Base-by-base conservation (phyloP, 2,113 vertebrate genomes). In the Amphiprion percula region DNA sequence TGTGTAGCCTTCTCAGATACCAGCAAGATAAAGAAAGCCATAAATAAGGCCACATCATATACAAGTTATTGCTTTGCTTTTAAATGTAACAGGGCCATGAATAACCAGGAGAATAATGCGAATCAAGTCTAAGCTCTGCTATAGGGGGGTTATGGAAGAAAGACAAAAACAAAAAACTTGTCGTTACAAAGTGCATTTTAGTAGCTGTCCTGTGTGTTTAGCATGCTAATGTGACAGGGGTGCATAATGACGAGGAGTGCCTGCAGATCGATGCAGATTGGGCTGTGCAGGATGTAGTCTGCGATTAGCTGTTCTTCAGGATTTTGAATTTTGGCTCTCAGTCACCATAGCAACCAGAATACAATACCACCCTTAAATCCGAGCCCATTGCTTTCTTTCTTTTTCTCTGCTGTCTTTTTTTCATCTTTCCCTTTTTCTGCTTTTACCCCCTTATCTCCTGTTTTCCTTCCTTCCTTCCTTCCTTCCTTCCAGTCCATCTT, bases 1-100 rank as follows among this genome's bases (percentile, higher is more conserved):
- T 86, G 74, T 90, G 88, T 82, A 78, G 89, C 87, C 88, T 84
- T 92, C 93, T 94, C 94, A 96, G 95, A 96, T 95, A 96, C 94
- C 94, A 94, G 93, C 89, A 67, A 91, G 90, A 93, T 91, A 89
- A 89, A 89, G 74, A 68, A 80, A 84, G 74, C 72, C 75, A 69
- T 90, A 89, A 90, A 91, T 87, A 91, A 86, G 81, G 66, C 44
- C 60, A 67, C 59, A 82, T 90, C 79, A 80, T 88, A 71, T 80
- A 55, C 76, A 84, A 69, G 80, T 86, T 91, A 87, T 86, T 82
- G 84, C 84, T 87, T 82, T 86, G 78, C 84, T 81, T 87, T 90
- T 87, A 88, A 90, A 79, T 21, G n/a, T 86, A 90, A 90, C 84
- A 5, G 90, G 85, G 80, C 71, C 74, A 79, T 82, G 87, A 90